phyloP scores from a whole-genome alignment of 53 echinoderm and acorn worm genomes.

The Antedon mediterranea region DNA sequence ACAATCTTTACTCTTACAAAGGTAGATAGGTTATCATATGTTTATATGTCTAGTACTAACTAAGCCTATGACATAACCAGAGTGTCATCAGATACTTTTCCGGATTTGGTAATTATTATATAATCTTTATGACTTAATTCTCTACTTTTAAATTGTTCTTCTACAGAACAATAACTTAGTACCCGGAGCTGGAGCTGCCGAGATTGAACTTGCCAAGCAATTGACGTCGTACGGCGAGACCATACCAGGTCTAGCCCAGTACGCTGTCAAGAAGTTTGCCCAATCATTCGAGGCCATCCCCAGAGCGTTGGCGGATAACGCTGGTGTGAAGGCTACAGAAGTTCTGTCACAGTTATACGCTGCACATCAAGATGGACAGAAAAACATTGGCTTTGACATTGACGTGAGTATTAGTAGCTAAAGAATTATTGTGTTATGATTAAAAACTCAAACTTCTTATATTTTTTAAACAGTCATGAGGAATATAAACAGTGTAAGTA shows the following conservation, averaged over 20 bases:
- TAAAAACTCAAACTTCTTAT: neutral
- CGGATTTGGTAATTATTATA: too few relatives aligned
- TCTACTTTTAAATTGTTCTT: too few relatives aligned
- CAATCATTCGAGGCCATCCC: constrained; percentile 83
- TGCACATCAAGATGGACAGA: constrained; percentile 83
- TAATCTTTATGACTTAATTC: too few relatives aligned
- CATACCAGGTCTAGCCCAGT: constrained; percentile 86
- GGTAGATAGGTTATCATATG: too few relatives aligned
- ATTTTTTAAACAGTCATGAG: too few relatives aligned
- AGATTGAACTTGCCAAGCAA: constrained; percentile 79
- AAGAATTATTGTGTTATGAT: too few relatives aligned
- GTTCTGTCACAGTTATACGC: constrained; percentile 86
- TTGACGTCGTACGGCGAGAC: constrained; percentile 82
- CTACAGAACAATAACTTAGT: constrained; percentile 59
- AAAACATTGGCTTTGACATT: constrained; percentile 79
- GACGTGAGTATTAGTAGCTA: constrained; percentile 29
- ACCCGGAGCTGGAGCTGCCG: constrained; percentile 80
- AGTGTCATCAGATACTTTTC: too few relatives aligned
- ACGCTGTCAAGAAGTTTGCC: constrained; percentile 86
- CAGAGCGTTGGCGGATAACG: constrained; percentile 81
- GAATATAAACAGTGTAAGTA: too few relatives aligned
- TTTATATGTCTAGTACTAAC: too few relatives aligned
- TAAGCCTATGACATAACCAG: too few relatives aligned
- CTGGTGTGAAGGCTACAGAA: constrained; percentile 86
- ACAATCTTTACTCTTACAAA: too few relatives aligned